phyloP scores from a whole-genome alignment of 1,140 invertebrate species.

The Phymastichus coffea region DNA sequence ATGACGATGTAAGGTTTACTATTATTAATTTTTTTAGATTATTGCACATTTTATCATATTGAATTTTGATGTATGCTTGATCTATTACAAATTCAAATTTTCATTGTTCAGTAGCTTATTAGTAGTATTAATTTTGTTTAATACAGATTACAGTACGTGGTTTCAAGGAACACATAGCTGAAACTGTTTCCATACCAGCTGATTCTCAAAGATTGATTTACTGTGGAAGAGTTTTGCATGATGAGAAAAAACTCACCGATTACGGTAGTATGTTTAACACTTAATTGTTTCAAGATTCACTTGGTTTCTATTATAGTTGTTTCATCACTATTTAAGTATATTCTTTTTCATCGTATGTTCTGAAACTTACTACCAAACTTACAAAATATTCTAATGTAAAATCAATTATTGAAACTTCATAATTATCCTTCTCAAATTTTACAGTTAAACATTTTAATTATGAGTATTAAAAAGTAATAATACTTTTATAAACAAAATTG shows the following conservation, averaged over 20 bases:
- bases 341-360: too few species aligned
- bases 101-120: background rate
- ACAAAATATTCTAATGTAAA: background rate
- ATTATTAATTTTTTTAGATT: constrained; percentile 23
- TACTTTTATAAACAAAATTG: too few species aligned
- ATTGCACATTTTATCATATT: background rate
- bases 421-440: too few species aligned
- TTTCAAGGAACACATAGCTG: constrained; percentile 83
- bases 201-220: constrained; percentile 88
- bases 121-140: too few species aligned
- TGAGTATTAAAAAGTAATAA: too few species aligned
- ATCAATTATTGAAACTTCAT: background rate
- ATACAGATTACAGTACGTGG: constrained; percentile 78
- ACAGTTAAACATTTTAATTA: too few species aligned
- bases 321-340: too few species aligned
- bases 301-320: background rate
- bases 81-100: background rate
- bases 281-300: background rate
- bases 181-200: constrained; percentile 72
- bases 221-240: constrained; percentile 86
- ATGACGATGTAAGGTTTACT: constrained; percentile 90
- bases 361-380: too few species aligned
- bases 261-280: constrained; percentile 71
- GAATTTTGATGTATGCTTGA: background rate
- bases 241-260: constrained; percentile 85